These are phyloP conservation scores for Acropora yongei DNA, from an alignment of 64 coral and sea anemone species.

Conservation along the genomic window DNA sequence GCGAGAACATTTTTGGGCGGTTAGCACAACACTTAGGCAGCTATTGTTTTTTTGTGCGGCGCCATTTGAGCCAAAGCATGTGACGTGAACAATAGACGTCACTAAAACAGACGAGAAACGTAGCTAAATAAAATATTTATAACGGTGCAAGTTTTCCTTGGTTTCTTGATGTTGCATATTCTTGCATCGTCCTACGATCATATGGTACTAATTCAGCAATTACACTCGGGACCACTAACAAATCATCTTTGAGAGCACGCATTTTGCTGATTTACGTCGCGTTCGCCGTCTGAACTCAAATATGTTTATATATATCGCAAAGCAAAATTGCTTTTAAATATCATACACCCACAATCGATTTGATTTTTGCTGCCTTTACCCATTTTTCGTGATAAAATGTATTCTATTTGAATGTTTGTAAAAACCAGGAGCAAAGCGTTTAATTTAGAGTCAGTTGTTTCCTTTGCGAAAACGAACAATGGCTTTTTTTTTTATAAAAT, in stretches of 20 bases:
- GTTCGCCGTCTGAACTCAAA: no score
- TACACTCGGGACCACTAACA: neutral
- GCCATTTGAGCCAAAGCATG: neutral
- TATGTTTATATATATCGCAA: no score
- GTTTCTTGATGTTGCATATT: conserved; percentile 1
- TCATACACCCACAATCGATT: neutral
- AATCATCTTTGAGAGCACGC: neutral
- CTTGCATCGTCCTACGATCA: neutral
- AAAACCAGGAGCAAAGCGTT: conserved; percentile 1
- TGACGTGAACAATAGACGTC: neutral
- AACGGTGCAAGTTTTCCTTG: neutral
- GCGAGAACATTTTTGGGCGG: neutral
- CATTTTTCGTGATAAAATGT: no score
- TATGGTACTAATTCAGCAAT: conserved; percentile 32
- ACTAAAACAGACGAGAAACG: neutral
- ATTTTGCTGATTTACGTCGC: neutral
- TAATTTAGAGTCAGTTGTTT: no score
- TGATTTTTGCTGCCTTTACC: neutral
- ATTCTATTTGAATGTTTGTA: no score
- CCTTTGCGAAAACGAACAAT: no score
- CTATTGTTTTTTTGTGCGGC: neutral
- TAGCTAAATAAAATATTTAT: neutral
- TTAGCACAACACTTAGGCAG: neutral
- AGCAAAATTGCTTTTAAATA: neutral
- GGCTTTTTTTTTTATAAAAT: no score